A percentile compares a stretch with the other conserved stretches of the same genome.
Conservation (phyloP, 2,113 vertebrate species). For the Cephalopholis sonnerati region DNA sequence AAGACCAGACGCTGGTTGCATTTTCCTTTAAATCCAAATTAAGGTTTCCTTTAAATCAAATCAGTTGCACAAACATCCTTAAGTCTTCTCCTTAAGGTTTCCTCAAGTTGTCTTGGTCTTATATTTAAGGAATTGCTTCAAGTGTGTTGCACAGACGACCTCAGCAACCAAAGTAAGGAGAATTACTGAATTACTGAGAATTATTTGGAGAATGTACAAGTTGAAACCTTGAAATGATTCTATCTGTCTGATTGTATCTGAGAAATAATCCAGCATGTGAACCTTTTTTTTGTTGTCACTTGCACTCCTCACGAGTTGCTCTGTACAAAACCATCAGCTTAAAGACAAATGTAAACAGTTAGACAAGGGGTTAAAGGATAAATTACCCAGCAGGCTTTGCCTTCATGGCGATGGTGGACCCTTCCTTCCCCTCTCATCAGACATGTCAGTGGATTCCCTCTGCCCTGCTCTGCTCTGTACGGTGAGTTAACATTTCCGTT, state of each 20-base stretch:
- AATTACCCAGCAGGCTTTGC: slow-evolving; percentile 67
- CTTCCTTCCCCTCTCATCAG: slow-evolving; percentile 27
- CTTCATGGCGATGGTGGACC: slow-evolving; percentile 22
- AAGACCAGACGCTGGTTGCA: too few relatives aligned
- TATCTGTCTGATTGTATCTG: not conserved
- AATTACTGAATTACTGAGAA: too few relatives aligned
- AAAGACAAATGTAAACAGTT: slow-evolving; percentile 47
- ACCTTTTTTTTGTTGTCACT: not conserved
- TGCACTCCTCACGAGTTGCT: not conserved
- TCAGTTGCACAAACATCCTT: too few relatives aligned
- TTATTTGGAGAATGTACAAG: too few relatives aligned
- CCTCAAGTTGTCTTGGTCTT: too few relatives aligned
- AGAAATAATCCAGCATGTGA: slow-evolving; percentile 20
- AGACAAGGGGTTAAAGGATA: slow-evolving; percentile 50
- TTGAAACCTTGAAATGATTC: not conserved
- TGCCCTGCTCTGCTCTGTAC: slow-evolving; percentile 13
- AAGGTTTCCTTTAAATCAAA: too few relatives aligned
- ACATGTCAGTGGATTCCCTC: slow-evolving; percentile 46
- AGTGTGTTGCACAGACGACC: too few relatives aligned
- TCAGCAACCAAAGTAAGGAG: too few relatives aligned
- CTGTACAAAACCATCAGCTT: slow-evolving; percentile 9
- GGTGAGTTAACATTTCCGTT: slow-evolving; percentile 68
- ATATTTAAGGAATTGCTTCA: too few relatives aligned
- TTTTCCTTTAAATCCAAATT: too few relatives aligned
- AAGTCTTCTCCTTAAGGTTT: too few relatives aligned